Conservation (phyloP, 1,140 invertebrate species). For the Drosophila melanica region DNA sequence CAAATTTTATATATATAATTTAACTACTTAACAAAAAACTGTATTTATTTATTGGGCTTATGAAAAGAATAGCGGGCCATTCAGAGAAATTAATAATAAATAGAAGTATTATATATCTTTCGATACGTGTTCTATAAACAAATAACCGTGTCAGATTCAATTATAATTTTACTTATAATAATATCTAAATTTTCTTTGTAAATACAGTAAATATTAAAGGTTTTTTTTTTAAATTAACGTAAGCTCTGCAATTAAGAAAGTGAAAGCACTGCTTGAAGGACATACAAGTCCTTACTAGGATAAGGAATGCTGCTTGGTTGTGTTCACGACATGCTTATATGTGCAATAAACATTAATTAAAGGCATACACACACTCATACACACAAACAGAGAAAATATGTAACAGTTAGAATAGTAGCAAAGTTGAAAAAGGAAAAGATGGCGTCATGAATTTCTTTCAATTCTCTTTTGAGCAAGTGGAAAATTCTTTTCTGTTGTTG, state of each 20-base stretch:
- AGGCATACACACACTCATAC: constrained; percentile 48
- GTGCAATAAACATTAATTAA: constrained; percentile 20
- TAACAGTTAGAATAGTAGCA: constrained; percentile 34
- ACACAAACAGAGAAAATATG: constrained; percentile 12
- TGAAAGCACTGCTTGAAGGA: background rate
- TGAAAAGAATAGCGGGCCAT: no score
- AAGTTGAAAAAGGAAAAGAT: constrained; percentile 11
- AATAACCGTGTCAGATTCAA: no score
- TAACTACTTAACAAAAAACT: no score
- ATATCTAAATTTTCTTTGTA: no score
- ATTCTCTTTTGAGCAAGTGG: background rate
- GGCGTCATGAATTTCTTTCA: constrained; percentile 2
- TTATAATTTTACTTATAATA: no score
- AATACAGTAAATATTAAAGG: background rate
- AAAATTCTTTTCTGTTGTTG: constrained; percentile 8
- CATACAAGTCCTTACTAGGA: background rate
- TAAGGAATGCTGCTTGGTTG: constrained; percentile 9
- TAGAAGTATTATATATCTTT: no score
- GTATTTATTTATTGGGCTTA: no score
- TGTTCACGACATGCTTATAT: constrained; percentile 40
- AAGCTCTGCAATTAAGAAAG: background rate
- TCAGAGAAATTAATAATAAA: no score
- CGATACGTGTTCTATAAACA: no score
- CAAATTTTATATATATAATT: no score
- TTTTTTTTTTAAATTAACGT: background rate